Conservation (phyloP, 2,113 vertebrate genomes). For the Coracopsis vasa region DNA sequence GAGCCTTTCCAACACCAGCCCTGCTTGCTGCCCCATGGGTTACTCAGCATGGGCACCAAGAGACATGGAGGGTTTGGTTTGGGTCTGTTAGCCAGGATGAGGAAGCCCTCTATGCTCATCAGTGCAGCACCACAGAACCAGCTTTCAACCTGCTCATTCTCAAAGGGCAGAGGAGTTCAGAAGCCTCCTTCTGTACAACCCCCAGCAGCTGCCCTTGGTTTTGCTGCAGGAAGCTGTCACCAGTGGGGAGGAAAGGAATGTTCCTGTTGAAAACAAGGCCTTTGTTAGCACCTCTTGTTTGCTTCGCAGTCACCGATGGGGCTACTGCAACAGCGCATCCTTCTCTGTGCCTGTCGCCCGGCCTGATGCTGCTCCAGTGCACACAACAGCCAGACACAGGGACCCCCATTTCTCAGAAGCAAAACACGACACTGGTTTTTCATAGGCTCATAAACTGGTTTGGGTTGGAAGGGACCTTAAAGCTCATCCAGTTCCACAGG, state of each 20-base stretch:
- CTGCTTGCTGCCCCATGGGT: not conserved
- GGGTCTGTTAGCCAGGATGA: not conserved
- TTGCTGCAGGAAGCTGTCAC: slow-evolving; percentile 34
- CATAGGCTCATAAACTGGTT: not conserved
- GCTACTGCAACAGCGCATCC: fast-evolving
- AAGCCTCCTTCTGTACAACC: not conserved
- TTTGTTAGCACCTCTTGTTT: not conserved
- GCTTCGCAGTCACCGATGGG: fast-evolving
- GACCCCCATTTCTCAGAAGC: not conserved
- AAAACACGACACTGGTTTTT: not conserved
- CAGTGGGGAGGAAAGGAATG: not conserved
- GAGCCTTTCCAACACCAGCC: not conserved
- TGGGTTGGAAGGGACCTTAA: not conserved
- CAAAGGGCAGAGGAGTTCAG: not conserved
- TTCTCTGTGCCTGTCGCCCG: not conserved
- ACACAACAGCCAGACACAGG: not conserved
- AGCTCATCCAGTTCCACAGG: not conserved
- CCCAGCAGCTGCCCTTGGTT: not conserved
- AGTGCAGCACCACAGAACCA: not conserved
- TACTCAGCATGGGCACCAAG: not conserved
- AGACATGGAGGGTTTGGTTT: not conserved
- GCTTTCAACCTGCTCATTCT: not conserved
- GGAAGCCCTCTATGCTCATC: not conserved
- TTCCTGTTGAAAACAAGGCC: slow-evolving; percentile 1
- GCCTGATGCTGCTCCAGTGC: not conserved